Conservation (phyloP, 2,888 invertebrate genomes). For the Noctuana brunneofusca region DNA sequence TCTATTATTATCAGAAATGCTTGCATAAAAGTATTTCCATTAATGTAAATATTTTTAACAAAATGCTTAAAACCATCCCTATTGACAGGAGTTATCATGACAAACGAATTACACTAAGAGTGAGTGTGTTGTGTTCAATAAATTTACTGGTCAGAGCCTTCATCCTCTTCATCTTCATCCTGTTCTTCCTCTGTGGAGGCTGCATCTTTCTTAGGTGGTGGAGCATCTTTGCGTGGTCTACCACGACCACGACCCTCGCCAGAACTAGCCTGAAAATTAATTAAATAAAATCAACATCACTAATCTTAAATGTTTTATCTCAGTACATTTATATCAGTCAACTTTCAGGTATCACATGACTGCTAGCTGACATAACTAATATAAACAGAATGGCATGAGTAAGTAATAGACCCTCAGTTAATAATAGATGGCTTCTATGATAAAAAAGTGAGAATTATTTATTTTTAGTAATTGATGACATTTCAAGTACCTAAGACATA, state of each 20-base stretch:
- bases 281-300: not conserved
- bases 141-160: slow-evolving; percentile 79
- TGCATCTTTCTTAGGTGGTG: slow-evolving; percentile 78
- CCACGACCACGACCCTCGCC: slow-evolving; percentile 76
- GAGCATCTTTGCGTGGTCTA: slow-evolving; percentile 75
- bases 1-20: slow-evolving; percentile 45
- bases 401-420: too few species aligned
- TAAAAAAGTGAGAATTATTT: too few species aligned
- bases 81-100: slow-evolving; percentile 65
- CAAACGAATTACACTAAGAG: slow-evolving; percentile 77
- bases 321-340: too few species aligned
- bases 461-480: too few species aligned
- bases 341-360: too few species aligned
- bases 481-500: too few species aligned
- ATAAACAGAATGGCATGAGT: too few species aligned
- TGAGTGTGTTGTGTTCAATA: slow-evolving; percentile 61
- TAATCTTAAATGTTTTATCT: too few species aligned
- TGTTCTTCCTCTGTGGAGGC: slow-evolving; percentile 78
- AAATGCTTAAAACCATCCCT: slow-evolving; percentile 52
- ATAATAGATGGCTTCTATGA: too few species aligned
- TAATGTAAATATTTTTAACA: slow-evolving; percentile 48
- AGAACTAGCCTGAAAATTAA: slow-evolving; percentile 55
- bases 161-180: slow-evolving; percentile 78
- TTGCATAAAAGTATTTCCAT: slow-evolving; percentile 47
- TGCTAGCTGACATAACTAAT: too few species aligned